Evolutionary conservation across 1,140 invertebrate species (phyloP), one percentile per base, ranked within the genome.

Genomic region (Ceratina japonica): DNA sequence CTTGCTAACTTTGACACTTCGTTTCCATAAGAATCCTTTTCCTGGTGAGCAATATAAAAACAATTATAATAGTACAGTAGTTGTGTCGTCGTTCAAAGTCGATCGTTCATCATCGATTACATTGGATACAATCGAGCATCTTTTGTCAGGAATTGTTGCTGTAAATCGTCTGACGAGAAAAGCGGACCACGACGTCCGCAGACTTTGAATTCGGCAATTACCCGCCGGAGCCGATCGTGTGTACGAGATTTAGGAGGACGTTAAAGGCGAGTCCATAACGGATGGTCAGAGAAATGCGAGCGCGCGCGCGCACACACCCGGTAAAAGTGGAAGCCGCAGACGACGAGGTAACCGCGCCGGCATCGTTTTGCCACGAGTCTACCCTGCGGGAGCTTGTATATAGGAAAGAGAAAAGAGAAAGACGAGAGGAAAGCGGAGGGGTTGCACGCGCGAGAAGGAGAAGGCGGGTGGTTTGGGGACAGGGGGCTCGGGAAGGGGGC

Each of bases 11-110:
- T 95, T 61, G 95, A 96, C 59, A 99, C 98, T 94, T 99, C 98
- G 93, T 99, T 99, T 27, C 98, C 98, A 93, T 99, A 99, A 79
- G 95, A 95, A 93, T 99, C 98, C 91, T 98, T 99, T 90, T 98
- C 97, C 98, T 99, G 92, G 15, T 94, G 93, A 83, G 84, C 90
- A 86, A 87, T 86, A 44, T 62, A 61, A 31, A 49, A 59, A 27
- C 12, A 20, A 68, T n/a, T n/a, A 13, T 0, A 62, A 58, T n/a
- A 3, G 52, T 27, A 58, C 49, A 44, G 3, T 3, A 61, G 8
- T 44, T 44, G 1, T 31, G 4, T 31, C 37, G 37, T 44, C 2
- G 37, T 44, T 44, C 37, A 44, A 7, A 44, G 10, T 44, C 10
- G 5, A 44, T 44, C 37, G 5, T 44, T 44, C 5, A 44, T 7